Base-by-base conservation (phyloP, 2,797 vertebrate genomes). In the Aplochiton taeniatus region DNA sequence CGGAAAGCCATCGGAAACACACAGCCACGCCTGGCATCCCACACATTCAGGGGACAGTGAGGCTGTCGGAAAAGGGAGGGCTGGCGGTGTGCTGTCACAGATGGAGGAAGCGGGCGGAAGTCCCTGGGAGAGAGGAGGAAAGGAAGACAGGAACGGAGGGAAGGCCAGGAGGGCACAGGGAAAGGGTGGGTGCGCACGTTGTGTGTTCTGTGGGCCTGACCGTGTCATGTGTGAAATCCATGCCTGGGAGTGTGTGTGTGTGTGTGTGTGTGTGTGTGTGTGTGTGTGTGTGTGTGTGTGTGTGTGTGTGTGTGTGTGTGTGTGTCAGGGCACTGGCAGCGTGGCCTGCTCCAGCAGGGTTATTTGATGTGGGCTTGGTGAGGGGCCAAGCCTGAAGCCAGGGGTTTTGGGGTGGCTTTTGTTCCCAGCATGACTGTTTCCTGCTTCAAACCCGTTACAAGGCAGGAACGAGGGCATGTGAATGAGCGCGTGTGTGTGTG, bases 301-400 rank as follows among this genome's bases (percentile, higher is more conserved):
- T 14, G 66, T 54, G 49, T 52, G 48, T 14, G 16, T 50, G 44
- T 13, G 48, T 45, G 4, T 58, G 61, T 62, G 63, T 49, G 57
- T 57, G 61, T 70, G 64, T 74, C 57, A 61, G 66, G 67, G 52
- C 64, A 45, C 42, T 61, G 59, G 61, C 63, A 59, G 61, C 52
- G 45, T 54, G 60, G 61, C 54, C 59, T 61, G 75, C 59, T 61
- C 63, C 55, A 66, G 58, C 61, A 61, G 65, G 16, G 68, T 66
- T 77, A 81, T 89, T 88, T 91, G 87, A 90, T 91, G 90, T 88
- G 85, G 88, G 74, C 76, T 81, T 85, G 82, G 79, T 84, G 41
- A 66, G 75, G 73, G 76, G 85, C 88, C 86, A 88, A 80, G 79
- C 78, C 71, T 76, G 76, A 79, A 78, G 79, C 75, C 71, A 75